phyloP scores from a whole-genome alignment of 1,140 invertebrate genomes.

The Drosophila orosa region DNA sequence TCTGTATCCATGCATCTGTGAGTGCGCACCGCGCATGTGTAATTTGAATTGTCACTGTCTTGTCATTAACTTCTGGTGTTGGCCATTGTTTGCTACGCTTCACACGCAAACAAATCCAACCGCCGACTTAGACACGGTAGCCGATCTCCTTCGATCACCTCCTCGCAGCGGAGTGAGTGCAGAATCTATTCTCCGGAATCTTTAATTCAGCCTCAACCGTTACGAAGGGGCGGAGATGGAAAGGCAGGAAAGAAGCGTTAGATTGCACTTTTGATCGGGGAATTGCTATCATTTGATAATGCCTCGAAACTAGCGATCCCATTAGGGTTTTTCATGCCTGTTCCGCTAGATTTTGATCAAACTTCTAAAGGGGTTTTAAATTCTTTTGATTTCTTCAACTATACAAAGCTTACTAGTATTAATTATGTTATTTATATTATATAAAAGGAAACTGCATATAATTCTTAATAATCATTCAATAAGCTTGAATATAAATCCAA shows the following conservation, averaged over 20 bases:
- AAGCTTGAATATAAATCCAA: not conserved
- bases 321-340: conserved; percentile 12
- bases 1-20: conserved; percentile 13
- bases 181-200: conserved; percentile 24
- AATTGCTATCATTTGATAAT: conserved; percentile 37
- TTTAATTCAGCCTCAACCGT: conserved; percentile 38
- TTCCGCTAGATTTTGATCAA: not conserved
- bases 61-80: conserved; percentile 83
- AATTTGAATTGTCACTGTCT: conserved; percentile 83
- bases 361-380: not conserved
- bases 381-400: not conserved
- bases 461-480: not conserved
- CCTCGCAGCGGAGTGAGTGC: not conserved
- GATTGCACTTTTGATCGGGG: conserved; percentile 40
- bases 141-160: conserved; percentile 31
- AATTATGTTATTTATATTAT: not conserved
- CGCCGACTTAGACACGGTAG: conserved; percentile 55
- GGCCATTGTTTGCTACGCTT: conserved; percentile 78
- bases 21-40: conserved; percentile 48
- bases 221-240: conserved; percentile 4
- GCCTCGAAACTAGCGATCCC: conserved; percentile 8
- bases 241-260: conserved; percentile 12
- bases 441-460: not conserved
- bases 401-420: not conserved
- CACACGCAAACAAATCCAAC: conserved; percentile 73